phyloP scores from a whole-genome alignment of 2,113 vertebrate genomes.

The Theristicus caerulescens region DNA sequence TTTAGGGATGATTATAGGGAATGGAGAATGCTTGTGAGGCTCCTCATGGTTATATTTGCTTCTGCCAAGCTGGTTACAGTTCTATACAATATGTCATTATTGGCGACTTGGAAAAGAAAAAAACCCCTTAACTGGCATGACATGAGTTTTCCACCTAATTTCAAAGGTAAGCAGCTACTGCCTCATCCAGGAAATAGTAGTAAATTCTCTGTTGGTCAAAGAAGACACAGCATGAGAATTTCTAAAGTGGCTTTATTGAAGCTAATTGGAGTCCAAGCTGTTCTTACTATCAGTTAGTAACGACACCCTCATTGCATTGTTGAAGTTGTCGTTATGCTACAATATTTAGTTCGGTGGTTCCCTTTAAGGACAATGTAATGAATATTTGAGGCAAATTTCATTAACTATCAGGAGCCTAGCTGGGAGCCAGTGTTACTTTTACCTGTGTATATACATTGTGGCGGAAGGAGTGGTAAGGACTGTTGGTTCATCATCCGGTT shows the following conservation, averaged over 20 bases:
- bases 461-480: constrained; percentile 78
- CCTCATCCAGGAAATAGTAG: background rate
- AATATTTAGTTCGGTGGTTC: background rate
- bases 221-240: background rate
- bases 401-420: background rate
- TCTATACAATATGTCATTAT: background rate
- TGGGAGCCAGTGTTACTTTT: background rate
- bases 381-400: background rate
- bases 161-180: background rate
- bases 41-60: background rate
- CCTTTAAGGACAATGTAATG: background rate
- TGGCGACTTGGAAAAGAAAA: background rate
- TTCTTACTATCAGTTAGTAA: background rate
- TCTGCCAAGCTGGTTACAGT: background rate
- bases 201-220: background rate
- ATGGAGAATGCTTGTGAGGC: background rate
- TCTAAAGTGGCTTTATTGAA: background rate
- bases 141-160: background rate
- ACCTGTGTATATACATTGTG: constrained; percentile 90
- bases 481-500: constrained; percentile 72
- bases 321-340: background rate
- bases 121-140: background rate
- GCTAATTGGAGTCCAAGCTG: background rate
- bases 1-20: background rate
- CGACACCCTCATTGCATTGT: background rate